These are phyloP conservation scores for Myotis findleyi DNA, from an alignment of 2,797 vertebrate genomes.

Conservation along the genomic window DNA sequence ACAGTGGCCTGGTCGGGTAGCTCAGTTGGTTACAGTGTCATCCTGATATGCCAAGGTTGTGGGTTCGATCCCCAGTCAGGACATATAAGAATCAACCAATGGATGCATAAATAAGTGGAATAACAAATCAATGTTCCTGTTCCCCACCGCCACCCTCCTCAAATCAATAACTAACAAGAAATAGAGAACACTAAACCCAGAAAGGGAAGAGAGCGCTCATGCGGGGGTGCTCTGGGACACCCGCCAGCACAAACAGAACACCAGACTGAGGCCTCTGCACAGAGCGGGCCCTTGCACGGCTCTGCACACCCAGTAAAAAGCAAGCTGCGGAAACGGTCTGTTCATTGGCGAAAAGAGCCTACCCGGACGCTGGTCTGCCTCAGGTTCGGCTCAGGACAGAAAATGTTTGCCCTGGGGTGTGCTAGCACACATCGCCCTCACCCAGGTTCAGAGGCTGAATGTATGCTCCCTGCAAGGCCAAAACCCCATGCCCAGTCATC, in stretches of 20 bases:
- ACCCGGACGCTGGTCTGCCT: not conserved
- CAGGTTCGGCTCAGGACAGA: not conserved
- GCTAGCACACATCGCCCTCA: not conserved
- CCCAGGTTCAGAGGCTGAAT: not conserved
- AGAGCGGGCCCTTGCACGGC: not conserved
- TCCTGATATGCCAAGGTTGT: not conserved
- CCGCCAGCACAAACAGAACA: not conserved
- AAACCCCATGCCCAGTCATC: not conserved
- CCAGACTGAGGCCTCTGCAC: not conserved
- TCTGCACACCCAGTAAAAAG: not conserved
- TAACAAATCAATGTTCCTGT: not conserved
- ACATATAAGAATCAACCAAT: not conserved
- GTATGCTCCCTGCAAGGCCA: not conserved
- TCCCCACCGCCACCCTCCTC: no score
- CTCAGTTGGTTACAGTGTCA: not conserved
- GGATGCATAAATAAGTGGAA: not conserved
- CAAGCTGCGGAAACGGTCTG: not conserved
- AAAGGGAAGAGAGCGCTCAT: not conserved
- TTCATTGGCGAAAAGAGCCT: not conserved
- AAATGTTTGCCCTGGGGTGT: not conserved
- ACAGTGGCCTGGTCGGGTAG: not conserved
- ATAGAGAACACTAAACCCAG: not conserved
- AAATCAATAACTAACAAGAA: not conserved
- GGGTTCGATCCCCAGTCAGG: not conserved
- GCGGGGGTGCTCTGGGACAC: not conserved